Evolutionary conservation across 2,888 invertebrate genomes (phyloP), one percentile per base, ranked within the genome.

Genomic region (Conistra vaccinii): DNA sequence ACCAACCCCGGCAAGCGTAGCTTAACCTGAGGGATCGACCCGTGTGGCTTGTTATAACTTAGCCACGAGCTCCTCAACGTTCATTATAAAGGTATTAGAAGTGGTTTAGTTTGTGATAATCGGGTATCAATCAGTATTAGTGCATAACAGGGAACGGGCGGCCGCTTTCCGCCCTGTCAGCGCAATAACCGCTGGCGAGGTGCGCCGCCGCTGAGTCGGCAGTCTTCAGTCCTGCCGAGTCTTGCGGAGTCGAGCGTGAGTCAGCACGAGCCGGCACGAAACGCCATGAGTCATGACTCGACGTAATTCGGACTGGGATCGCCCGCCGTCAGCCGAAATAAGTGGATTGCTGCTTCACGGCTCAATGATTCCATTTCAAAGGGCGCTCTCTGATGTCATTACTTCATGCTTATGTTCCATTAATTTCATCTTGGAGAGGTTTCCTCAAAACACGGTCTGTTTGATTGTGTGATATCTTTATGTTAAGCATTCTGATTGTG

Each of bases 281-380:
- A 83, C 87, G 89, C 87, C 88, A 89, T 92, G 93, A 94, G 88
- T 92, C 94, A 92, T 95, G 95, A 94, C 92, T 93, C 92, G 82
- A 86, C 94, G 90, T 87, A 91, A 93, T 92, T 91, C 90, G 86
- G 88, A 86, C 89, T 89, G 89, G 92, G 91, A 92, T 92, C 93
- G 92, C 90, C 91, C 87, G 93, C 91, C 93, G 92, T 93, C 93
- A 93, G 93, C 93, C 91, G 92, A 93, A 95, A 95, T 95, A 95
- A 95, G 93, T 95, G 92, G 93, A 95, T 95, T 95, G 94, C 93
- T 91, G 90, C 92, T 94, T 93, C 93, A 94, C 93, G 94, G 89
- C 89, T 92, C 90, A 94, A 93, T 92, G 93, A 92, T 92, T 93
- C 90, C 90, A 90, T 94, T 94, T 92, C 91, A 91, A 94, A 93